These are phyloP conservation scores for Tachina fera DNA, from an alignment of 2,888 invertebrate genomes.

Conservation along the genomic window DNA sequence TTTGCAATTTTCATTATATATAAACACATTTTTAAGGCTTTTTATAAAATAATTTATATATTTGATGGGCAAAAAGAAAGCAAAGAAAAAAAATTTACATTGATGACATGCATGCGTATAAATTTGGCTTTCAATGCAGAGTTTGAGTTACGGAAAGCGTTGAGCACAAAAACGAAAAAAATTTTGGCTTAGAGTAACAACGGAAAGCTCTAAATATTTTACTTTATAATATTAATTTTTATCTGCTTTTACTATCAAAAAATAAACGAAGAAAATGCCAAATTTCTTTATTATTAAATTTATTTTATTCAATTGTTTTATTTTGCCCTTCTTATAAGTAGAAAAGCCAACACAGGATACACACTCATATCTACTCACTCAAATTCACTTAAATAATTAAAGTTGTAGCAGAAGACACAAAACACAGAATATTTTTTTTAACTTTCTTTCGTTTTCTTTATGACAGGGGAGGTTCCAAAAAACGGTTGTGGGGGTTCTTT, in stretches of 20 bases:
- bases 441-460: conserved; percentile 9
- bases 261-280: too few species aligned
- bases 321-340: not conserved
- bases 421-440: conserved; percentile 12
- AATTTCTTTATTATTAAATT: not conserved
- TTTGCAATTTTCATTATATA: not conserved
- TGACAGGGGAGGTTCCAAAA: not conserved
- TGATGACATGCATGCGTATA: conserved; percentile 42
- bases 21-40: not conserved
- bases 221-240: not conserved
- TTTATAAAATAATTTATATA: conserved; percentile 4
- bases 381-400: conserved; percentile 8
- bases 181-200: not conserved
- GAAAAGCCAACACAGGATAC: conserved; percentile 27
- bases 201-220: not conserved
- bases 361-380: conserved; percentile 35
- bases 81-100: conserved; percentile 14
- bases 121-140: conserved; percentile 1
- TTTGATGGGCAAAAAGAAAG: not conserved
- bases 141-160: not conserved
- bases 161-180: not conserved
- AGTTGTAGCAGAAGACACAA: not conserved
- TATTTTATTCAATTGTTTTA: not conserved
- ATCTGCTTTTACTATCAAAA: not conserved
- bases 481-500: conserved; percentile 3